Evolutionary conservation across 2,113 vertebrate genomes (phyloP).

Genomic region (human): GRCh38 chr12:80433001-80433500

Average conservation of each 20-base stretch:
- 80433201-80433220: neutral
- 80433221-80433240: neutral
- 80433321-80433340: constrained; percentile 35
- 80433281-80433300: constrained; percentile 7
- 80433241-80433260: neutral
- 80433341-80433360: neutral
- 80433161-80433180: neutral
- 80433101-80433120: neutral
- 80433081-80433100: neutral
- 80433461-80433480: neutral
- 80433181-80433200: neutral
- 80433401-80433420: neutral
- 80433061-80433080: neutral
- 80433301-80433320: neutral
- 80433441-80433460: neutral
- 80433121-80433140: neutral
- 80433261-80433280: constrained; percentile 26
- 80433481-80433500: neutral
- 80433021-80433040: constrained; percentile 8
- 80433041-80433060: neutral
- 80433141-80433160: neutral
- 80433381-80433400: constrained; percentile 2
- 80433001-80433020: constrained; percentile 67
- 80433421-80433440: neutral
- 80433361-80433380: neutral